A percentile compares a stretch with the other conserved stretches of the same genome.
Conservation (phyloP, 2,888 invertebrate genomes). For the Acanthosoma haemorrhoidale region DNA sequence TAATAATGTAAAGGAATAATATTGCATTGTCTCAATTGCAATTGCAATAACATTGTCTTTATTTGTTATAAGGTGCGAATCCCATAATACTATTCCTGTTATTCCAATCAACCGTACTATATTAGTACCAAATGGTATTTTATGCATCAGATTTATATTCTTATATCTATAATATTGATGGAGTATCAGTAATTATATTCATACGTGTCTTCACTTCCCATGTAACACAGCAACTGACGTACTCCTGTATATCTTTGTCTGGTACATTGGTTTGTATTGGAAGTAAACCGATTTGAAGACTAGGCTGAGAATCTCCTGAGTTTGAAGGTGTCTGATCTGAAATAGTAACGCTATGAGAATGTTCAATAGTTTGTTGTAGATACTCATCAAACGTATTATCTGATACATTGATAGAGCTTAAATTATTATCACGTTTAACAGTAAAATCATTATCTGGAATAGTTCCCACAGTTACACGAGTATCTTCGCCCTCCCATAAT, state of each 20-base stretch:
- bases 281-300: not conserved
- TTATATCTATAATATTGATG: not conserved
- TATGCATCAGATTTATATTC: not conserved
- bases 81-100: not conserved
- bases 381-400: not conserved
- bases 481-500: too few species aligned
- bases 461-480: too few species aligned
- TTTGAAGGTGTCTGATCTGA: not conserved
- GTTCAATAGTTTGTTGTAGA: not conserved
- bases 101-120: not conserved
- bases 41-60: too few species aligned
- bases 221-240: not conserved
- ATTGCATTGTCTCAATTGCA: too few species aligned
- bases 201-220: not conserved
- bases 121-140: not conserved
- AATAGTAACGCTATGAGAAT: not conserved
- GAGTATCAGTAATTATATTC: not conserved
- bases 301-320: not conserved
- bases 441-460: not conserved
- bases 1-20: too few species aligned
- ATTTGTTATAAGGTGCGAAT: not conserved
- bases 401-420: not conserved
- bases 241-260: not conserved
- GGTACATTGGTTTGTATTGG: not conserved
- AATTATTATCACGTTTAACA: not conserved